Percentiles rank a stretch among this genome's conserved stretches.
These are phyloP conservation scores for Pelobates fuscus DNA, from an alignment of 2,113 vertebrate genomes.

Conservation along the genomic window DNA sequence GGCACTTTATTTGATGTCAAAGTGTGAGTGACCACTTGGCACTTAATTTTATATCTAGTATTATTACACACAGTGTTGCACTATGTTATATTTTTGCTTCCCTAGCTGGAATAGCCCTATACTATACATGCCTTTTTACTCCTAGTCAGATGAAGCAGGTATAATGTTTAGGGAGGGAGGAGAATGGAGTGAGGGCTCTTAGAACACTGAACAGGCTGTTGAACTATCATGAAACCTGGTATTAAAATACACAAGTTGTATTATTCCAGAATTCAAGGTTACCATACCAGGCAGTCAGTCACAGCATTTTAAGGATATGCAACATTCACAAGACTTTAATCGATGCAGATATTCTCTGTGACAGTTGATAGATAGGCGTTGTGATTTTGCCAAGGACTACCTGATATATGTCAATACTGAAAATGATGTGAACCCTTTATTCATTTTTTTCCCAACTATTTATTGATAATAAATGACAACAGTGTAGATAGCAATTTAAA, in stretches of 20 bases:
- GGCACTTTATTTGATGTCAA: too few species aligned
- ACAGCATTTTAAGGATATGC: background rate
- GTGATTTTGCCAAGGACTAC: constrained; percentile 14
- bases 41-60: too few species aligned
- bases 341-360: constrained; percentile 13
- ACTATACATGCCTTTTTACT: too few species aligned
- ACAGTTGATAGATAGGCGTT: constrained; percentile 27
- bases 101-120: too few species aligned
- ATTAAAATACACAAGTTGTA: constrained; percentile 7
- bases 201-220: too few species aligned
- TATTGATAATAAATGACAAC: background rate
- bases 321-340: constrained; percentile 4
- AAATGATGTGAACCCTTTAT: background rate
- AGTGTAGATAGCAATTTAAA: background rate
- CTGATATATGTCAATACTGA: background rate
- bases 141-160: too few species aligned
- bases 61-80: too few species aligned
- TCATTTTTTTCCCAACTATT: background rate
- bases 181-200: too few species aligned
- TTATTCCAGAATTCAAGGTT: constrained; percentile 17
- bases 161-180: too few species aligned
- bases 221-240: background rate
- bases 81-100: too few species aligned
- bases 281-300: background rate
- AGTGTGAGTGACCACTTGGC: too few species aligned